Conservation (phyloP, 2,888 invertebrate genomes). For the Cinara cedri region DNA sequence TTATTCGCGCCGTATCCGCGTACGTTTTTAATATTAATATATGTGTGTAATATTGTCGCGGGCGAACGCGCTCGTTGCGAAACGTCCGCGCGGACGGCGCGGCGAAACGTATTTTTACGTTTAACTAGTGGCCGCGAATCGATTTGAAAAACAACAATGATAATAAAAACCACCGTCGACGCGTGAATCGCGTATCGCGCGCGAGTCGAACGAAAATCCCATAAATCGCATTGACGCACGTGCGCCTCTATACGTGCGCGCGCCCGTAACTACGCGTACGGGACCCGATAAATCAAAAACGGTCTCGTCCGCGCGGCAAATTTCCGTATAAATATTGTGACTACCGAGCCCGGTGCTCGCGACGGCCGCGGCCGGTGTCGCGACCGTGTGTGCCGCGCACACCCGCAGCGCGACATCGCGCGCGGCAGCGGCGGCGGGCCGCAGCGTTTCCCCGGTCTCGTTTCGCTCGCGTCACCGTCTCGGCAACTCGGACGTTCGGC, state of each 20-base stretch:
- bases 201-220: not conserved
- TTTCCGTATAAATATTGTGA: conserved; percentile 20
- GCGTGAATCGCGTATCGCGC: too few species aligned
- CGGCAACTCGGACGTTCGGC: too few species aligned
- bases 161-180: not conserved
- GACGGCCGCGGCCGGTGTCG: not conserved
- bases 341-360: not conserved
- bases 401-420: too few species aligned
- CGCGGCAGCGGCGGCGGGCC: too few species aligned
- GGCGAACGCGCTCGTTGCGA: not conserved
- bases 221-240: not conserved
- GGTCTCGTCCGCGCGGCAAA: too few species aligned
- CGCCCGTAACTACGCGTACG: too few species aligned
- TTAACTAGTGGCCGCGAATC: not conserved
- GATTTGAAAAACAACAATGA: not conserved
- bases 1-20: not conserved
- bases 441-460: too few species aligned
- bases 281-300: conserved; percentile 30
- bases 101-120: not conserved
- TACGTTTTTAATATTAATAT: not conserved
- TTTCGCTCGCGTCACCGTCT: too few species aligned
- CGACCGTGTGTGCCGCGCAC: too few species aligned
- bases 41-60: too few species aligned
- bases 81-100: not conserved
- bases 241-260: too few species aligned